Conservation (phyloP, 2,797 vertebrate species). For the Myoxocephalus aenaeus region DNA sequence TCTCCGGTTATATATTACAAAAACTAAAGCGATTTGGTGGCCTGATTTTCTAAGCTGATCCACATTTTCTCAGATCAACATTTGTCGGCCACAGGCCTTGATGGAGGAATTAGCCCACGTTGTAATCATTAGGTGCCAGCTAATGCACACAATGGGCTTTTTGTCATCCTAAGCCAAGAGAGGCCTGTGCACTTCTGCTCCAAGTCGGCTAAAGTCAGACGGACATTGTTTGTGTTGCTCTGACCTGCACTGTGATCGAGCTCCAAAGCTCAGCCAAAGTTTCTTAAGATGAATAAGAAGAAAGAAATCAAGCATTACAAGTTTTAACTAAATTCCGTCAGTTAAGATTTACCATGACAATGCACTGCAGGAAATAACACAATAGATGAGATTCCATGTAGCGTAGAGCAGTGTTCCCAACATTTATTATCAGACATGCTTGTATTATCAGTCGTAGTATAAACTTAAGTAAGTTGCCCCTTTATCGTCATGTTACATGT, state of each 20-base stretch:
- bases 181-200: conserved; percentile 27
- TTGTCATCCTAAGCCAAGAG: conserved; percentile 61
- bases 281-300: conserved; percentile 23
- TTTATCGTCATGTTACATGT: not conserved
- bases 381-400: not conserved
- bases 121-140: conserved; percentile 62
- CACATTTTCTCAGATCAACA: conserved; percentile 71
- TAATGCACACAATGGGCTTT: conserved; percentile 67
- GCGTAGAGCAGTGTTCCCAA: not conserved
- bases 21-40: conserved; percentile 65
- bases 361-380: not conserved
- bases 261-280: conserved; percentile 14
- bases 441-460: not conserved
- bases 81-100: conserved; percentile 58
- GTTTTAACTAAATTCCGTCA: conserved; percentile 27
- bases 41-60: conserved; percentile 69
- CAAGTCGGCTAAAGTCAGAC: conserved; percentile 50
- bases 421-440: not conserved
- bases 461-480: not conserved
- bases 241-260: conserved; percentile 22
- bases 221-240: conserved; percentile 48
- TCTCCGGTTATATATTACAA: conserved; percentile 51
- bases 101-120: conserved; percentile 71
- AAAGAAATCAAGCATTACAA: conserved; percentile 36
- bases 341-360: conserved; percentile 24